Evolutionary conservation across 2,888 invertebrate species (phyloP).

Genomic region (Rhopalosiphum nymphaeae): DNA sequence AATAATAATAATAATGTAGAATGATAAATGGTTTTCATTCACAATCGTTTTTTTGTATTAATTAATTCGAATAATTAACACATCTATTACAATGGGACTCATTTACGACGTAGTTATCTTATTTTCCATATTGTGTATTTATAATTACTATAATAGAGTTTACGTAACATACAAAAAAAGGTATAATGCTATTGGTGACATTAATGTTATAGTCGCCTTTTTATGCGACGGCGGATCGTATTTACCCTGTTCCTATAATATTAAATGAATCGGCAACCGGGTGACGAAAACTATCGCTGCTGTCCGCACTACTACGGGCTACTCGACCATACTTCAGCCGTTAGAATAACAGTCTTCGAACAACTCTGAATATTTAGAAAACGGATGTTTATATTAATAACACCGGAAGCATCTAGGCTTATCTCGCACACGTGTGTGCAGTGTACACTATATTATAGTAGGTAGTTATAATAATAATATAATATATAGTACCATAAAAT

Average conservation of each 20-base stretch:
- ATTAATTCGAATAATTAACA: too few relatives aligned
- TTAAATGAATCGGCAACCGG: neutral
- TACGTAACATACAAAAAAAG: neutral
- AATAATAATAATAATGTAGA: too few relatives aligned
- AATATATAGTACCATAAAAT: slow-evolving; percentile 29
- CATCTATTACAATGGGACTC: too few relatives aligned
- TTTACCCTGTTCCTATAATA: neutral
- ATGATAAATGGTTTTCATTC: too few relatives aligned
- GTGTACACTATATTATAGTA: too few relatives aligned
- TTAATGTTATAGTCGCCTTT: neutral
- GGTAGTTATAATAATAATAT: neutral
- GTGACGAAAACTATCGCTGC: neutral
- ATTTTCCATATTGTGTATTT: too few relatives aligned
- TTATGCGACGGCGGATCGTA: neutral
- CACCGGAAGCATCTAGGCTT: neutral
- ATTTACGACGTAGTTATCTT: too few relatives aligned
- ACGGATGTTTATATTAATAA: neutral
- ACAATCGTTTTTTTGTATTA: too few relatives aligned
- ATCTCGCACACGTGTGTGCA: neutral
- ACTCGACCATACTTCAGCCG: too few relatives aligned
- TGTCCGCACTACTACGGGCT: neutral
- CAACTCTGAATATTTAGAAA: neutral
- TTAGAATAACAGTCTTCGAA: neutral
- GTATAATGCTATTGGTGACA: too few relatives aligned
- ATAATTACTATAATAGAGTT: neutral